Conservation (phyloP, 2,888 invertebrate genomes). For the Polyploca ridens region DNA sequence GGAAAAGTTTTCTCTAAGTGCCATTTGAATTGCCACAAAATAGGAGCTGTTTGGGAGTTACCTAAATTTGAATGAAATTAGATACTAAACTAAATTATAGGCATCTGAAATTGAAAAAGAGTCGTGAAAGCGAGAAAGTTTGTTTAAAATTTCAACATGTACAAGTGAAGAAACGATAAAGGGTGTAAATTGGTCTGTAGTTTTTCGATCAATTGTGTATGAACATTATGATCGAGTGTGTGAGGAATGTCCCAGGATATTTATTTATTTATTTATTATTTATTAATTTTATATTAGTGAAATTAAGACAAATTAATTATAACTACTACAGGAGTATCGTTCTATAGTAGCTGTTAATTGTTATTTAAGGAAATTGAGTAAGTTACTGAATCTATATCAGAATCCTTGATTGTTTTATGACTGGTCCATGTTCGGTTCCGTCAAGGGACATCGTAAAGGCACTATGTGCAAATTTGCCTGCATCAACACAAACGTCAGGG, state of each 20-base stretch:
- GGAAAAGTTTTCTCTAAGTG: neutral
- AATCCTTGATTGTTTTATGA: conserved; percentile 4
- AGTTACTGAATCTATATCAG: neutral
- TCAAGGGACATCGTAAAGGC: conserved; percentile 3
- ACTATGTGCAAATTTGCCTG: conserved; percentile 9
- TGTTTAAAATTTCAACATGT: neutral
- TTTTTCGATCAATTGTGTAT: too few relatives aligned
- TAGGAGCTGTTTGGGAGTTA: neutral
- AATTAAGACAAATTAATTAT: too few relatives aligned
- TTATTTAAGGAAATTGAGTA: neutral
- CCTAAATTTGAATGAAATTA: neutral
- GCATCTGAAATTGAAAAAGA: neutral
- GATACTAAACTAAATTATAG: neutral
- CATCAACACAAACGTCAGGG: conserved; percentile 9
- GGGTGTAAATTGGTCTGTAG: too few relatives aligned
- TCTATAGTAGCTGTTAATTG: neutral
- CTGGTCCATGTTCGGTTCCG: neutral
- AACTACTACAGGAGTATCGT: neutral
- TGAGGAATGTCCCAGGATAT: too few relatives aligned
- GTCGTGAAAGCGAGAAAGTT: neutral
- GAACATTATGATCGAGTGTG: too few relatives aligned
- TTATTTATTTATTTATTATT: too few relatives aligned
- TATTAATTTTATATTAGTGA: too few relatives aligned
- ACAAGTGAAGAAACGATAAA: neutral
- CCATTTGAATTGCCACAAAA: neutral